Evolutionary conservation across 64 coral and sea anemone species (phyloP), one percentile per base, ranked within the genome.

Genomic region (Pocillopora damicornis): DNA sequence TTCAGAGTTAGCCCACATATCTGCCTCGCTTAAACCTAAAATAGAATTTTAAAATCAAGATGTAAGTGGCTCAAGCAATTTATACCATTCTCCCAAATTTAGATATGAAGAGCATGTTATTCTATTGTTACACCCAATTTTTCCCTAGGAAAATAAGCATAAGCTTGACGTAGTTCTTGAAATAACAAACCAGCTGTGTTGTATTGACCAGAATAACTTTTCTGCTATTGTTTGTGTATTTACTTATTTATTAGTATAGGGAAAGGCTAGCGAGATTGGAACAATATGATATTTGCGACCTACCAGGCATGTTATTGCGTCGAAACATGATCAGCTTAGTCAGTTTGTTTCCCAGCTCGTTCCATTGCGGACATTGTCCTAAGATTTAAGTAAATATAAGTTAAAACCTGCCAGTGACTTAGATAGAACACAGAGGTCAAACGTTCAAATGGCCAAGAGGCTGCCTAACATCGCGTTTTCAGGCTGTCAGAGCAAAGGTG

Each of bases 221-320:
- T 15, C 15, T 20, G 64, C 4, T 0, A 67, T 7, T 20, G 64
- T 51, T 51, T 51, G 3, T 51, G 2, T 51, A 51, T 51, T 51
- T 51, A 73, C 1, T 45, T 45, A 76, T 38, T 35, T 76, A 16
- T 42, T 15, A 0, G 37, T 11, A 15, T 15, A 76, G 11, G 35
- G 3, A 10, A 13, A 35, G 37, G 30, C 30, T 30, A 30, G 30
- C 30, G 30, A 30, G 30, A 30, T 30, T 30, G 30, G 30, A 30
- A 30, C 30, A 30, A 30, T 30, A 77, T 22, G 20, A 57, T 10
- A 22, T 38, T 77, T 17, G n/a, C 15, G 26, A 75, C 94, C 90
- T 83, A 96, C 94, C 89, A 23, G 92, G 92, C 58, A 87, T 87
- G 73, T 96, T 96, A 64, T 96, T 96, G 12, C 88, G 77, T 82